Percentiles rank a stretch among this genome's conserved stretches.
Conservation (phyloP, 2,797 vertebrate genomes). For the Syncerus caffer region DNA sequence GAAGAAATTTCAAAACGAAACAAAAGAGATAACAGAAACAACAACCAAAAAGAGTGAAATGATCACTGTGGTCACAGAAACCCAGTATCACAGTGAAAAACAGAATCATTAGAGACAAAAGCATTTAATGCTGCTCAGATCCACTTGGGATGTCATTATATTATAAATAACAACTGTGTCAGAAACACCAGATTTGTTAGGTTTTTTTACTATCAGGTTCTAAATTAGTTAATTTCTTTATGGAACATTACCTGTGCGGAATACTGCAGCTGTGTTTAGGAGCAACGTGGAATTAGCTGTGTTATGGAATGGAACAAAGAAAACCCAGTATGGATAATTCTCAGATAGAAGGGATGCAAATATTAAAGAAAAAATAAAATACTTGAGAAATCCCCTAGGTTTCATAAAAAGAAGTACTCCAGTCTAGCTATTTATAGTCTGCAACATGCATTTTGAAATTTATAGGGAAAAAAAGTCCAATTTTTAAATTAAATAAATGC, state of each 20-base stretch:
- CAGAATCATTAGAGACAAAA: background rate
- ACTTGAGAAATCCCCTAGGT: background rate
- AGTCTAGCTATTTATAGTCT: background rate
- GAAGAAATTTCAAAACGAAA: background rate
- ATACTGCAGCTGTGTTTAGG: background rate
- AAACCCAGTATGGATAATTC: background rate
- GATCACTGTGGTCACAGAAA: background rate
- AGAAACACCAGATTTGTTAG: background rate
- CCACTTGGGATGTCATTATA: background rate
- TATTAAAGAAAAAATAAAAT: background rate
- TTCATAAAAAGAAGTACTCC: background rate
- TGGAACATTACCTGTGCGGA: background rate
- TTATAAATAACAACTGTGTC: background rate
- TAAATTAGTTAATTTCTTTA: slow-evolving; percentile 17
- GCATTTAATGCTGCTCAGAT: background rate
- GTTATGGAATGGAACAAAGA: background rate
- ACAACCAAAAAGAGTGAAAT: background rate
- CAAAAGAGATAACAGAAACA: background rate
- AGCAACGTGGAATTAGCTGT: background rate
- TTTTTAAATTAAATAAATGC: slow-evolving; percentile 5
- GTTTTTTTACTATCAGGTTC: background rate
- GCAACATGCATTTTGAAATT: background rate
- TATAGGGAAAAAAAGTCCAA: background rate
- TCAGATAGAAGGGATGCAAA: slow-evolving; percentile 3
- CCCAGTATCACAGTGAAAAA: background rate